Evolutionary conservation across 2,888 invertebrate species (phyloP).

Genomic region (Agonopterix arenella): DNA sequence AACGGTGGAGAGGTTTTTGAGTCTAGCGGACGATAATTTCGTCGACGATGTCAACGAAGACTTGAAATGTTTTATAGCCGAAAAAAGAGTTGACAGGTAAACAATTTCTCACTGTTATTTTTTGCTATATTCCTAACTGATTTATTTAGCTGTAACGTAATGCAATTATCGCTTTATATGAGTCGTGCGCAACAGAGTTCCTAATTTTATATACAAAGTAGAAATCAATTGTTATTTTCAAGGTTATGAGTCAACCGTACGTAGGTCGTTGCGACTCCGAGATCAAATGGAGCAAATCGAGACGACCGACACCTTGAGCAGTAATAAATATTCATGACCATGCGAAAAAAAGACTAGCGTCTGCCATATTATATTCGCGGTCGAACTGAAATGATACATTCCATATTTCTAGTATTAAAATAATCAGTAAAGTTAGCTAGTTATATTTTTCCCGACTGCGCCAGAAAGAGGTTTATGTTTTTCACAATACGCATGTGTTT

Average conservation of each 20-base stretch:
- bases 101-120: constrained; percentile 35
- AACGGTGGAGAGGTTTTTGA: constrained; percentile 67
- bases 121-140: background rate
- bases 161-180: too few species aligned
- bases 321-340: constrained; percentile 40
- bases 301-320: constrained; percentile 49
- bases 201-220: too few species aligned
- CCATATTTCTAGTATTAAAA: too few species aligned
- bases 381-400: too few species aligned
- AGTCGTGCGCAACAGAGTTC: too few species aligned
- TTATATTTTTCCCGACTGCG: too few species aligned
- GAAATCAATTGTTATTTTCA: constrained; percentile 35
- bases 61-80: constrained; percentile 66
- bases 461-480: too few species aligned
- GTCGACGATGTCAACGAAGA: constrained; percentile 72
- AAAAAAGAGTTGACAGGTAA: constrained; percentile 71
- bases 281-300: constrained; percentile 47
- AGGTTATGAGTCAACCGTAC: constrained; percentile 59
- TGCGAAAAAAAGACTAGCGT: constrained; percentile 19
- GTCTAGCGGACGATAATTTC: constrained; percentile 66
- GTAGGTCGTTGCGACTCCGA: constrained; percentile 28
- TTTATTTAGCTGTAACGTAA: background rate
- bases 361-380: too few species aligned
- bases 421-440: too few species aligned
- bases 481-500: too few species aligned